Evolutionary conservation across 2,888 invertebrate species (phyloP).

Genomic region (Hirtodrosophila alboralis): DNA sequence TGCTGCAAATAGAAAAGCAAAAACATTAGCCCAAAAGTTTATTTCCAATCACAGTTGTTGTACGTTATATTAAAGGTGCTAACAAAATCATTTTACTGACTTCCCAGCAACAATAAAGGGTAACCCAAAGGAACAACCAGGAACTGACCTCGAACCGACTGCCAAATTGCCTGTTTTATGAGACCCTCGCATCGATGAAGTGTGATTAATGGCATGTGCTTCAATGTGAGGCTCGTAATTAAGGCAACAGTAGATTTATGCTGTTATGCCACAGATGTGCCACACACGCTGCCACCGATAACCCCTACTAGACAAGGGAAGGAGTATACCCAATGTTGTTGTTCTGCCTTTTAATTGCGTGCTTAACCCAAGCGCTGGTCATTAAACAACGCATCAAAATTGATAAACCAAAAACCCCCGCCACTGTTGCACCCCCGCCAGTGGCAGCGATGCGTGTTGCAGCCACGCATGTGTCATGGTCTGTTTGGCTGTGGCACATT

Average conservation of each 20-base stretch:
- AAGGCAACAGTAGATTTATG: conserved; percentile 63
- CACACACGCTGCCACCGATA: background rate
- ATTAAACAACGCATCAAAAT: conserved; percentile 70
- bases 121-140: background rate
- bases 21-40: conserved; percentile 12
- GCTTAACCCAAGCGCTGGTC: conserved; percentile 59
- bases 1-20: conserved; percentile 59
- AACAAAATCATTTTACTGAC: conserved; percentile 64
- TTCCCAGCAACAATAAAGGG: conserved; percentile 32
- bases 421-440: background rate
- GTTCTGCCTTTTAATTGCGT: conserved; percentile 66
- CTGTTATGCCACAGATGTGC: conserved; percentile 46
- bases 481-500: conserved; percentile 34
- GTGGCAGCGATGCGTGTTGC: conserved; percentile 38
- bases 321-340: conserved; percentile 40
- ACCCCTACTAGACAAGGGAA: conserved; percentile 4
- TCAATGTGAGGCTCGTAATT: conserved; percentile 69
- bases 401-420: conserved; percentile 63
- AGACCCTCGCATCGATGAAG: conserved; percentile 69
- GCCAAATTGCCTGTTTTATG: conserved; percentile 66
- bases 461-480: conserved; percentile 50
- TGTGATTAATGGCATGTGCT: conserved; percentile 73
- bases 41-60: background rate
- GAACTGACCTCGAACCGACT: conserved; percentile 1
- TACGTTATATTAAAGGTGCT: conserved; percentile 69